phyloP scores from a whole-genome alignment of 2,113 vertebrate genomes.

The Hydrolagus affinis region DNA sequence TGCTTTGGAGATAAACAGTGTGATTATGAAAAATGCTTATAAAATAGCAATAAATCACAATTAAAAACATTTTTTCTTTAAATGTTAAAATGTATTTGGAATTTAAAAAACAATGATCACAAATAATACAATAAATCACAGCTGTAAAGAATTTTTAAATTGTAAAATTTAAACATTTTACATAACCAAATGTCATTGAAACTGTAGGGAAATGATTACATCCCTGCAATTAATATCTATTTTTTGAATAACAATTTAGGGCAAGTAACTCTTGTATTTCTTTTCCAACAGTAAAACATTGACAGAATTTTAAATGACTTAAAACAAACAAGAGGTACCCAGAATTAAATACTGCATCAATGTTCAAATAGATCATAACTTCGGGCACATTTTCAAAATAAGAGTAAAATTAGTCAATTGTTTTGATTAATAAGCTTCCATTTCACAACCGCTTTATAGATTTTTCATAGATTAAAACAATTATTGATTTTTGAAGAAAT shows the following conservation, averaged over 20 bases:
- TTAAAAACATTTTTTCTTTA: background rate
- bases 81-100: background rate
- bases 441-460: background rate
- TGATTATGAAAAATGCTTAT: too few species aligned
- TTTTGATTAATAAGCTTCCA: background rate
- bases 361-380: background rate
- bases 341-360: background rate
- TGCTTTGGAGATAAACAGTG: too few species aligned
- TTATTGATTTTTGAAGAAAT: slow-evolving; percentile 12
- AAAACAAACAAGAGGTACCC: background rate
- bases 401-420: background rate
- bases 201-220: background rate
- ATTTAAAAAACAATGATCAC: background rate
- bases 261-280: background rate
- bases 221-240: background rate
- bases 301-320: background rate
- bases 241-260: background rate
- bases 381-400: background rate
- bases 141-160: background rate
- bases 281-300: background rate
- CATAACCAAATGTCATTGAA: background rate
- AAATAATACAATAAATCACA: background rate
- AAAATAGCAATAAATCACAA: background rate
- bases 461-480: background rate
- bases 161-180: background rate